Percentiles rank a stretch among this genome's conserved stretches.
phyloP scores from a whole-genome alignment of 2,888 invertebrate genomes.

The Parthenolecanium corni region DNA sequence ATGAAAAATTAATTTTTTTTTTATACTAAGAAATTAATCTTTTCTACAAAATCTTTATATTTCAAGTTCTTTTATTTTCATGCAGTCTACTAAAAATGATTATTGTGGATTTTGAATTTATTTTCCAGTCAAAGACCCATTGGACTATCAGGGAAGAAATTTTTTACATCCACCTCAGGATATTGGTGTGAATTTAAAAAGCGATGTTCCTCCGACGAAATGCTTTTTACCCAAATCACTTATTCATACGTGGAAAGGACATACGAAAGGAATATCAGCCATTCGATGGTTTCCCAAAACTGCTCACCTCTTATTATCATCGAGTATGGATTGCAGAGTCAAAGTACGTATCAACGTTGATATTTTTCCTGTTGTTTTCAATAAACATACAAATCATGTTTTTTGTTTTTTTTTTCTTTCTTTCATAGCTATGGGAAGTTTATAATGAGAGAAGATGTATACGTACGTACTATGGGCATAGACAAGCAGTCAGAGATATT shows the following conservation, averaged over 20 bases:
- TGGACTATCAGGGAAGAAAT: constrained; percentile 94
- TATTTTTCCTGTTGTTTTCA: not conserved
- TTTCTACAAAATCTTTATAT: too few relatives aligned
- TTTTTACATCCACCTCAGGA: constrained; percentile 88
- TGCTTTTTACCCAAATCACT: constrained; percentile 94
- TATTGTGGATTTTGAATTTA: constrained; percentile 29
- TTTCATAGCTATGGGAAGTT: constrained; percentile 82
- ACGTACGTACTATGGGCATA: constrained; percentile 89
- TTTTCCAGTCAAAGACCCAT: constrained; percentile 70
- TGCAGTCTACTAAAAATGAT: too few relatives aligned
- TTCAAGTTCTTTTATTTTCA: too few relatives aligned
- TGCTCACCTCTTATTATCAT: constrained; percentile 88
- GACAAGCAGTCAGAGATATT: constrained; percentile 91
- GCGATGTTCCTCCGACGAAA: constrained; percentile 78
- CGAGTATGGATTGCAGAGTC: constrained; percentile 92
- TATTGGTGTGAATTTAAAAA: constrained; percentile 76
- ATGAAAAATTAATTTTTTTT: too few relatives aligned
- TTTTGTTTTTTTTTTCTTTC: not conserved
- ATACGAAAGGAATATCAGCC: constrained; percentile 89
- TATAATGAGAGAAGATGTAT: constrained; percentile 88
- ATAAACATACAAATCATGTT: not conserved
- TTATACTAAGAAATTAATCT: too few relatives aligned
- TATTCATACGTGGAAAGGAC: constrained; percentile 93
- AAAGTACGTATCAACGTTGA: constrained; percentile 50
- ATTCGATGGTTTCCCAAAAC: constrained; percentile 90